These are phyloP conservation scores for Catalaphyllia jardinei DNA, from an alignment of 64 coral and sea anemone genomes.

Conservation along the genomic window DNA sequence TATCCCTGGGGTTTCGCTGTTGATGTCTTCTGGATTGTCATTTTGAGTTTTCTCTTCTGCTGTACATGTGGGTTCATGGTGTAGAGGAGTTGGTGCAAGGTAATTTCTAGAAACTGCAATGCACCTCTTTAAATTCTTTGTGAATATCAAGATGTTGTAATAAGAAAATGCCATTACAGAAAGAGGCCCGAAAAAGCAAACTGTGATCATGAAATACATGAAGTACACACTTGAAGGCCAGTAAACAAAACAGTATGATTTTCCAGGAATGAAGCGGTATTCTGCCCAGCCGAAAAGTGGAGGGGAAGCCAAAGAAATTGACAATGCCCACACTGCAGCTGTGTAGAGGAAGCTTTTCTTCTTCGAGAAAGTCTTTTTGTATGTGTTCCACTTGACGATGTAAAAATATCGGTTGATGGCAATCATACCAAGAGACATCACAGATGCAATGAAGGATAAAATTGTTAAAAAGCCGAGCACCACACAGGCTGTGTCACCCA, in stretches of 20 bases:
- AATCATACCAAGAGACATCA: constrained; percentile 43
- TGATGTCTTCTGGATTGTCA: not conserved
- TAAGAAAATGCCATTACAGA: constrained; percentile 57
- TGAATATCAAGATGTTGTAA: constrained; percentile 62
- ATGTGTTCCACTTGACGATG: constrained; percentile 60
- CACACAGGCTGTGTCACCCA: constrained; percentile 39
- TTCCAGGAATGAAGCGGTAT: constrained; percentile 33
- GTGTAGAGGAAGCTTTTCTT: not conserved
- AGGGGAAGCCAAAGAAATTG: constrained; percentile 13
- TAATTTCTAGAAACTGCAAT: not conserved
- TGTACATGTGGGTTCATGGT: not conserved
- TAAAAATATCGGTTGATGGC: constrained; percentile 52
- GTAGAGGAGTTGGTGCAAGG: not conserved
- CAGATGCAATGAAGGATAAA: constrained; percentile 42
- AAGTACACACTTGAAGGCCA: constrained; percentile 72
- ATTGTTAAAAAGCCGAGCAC: constrained; percentile 53
- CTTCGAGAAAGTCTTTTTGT: constrained; percentile 1
- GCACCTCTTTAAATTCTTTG: not conserved
- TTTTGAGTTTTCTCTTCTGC: not conserved
- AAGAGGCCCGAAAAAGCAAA: constrained; percentile 69
- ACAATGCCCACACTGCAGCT: not conserved
- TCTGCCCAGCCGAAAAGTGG: constrained; percentile 51
- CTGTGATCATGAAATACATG: constrained; percentile 74
- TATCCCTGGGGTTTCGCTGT: not conserved
- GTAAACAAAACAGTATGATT: constrained; percentile 69